Percentiles rank a stretch among this genome's conserved stretches.
phyloP scores from a whole-genome alignment of 2,888 invertebrate species.

The Hyles lineata region DNA sequence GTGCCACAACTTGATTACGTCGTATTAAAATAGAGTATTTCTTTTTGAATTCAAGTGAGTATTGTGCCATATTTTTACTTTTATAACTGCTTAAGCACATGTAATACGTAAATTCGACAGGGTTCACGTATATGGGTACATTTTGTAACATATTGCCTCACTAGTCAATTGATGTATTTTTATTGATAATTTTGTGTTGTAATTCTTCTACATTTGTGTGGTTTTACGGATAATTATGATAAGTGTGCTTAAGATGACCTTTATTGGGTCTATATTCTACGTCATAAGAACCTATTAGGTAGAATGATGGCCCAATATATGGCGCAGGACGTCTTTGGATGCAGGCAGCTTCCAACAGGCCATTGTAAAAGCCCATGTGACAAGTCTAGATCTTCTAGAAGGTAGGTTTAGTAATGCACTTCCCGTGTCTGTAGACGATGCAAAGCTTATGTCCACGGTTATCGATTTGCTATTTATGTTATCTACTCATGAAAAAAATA shows the following conservation, averaged over 20 bases:
- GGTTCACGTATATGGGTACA: constrained; percentile 46
- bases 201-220: constrained; percentile 37
- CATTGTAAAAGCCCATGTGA: too few species aligned
- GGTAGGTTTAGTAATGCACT: too few species aligned
- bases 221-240: neutral
- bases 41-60: constrained; percentile 25
- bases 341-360: too few species aligned
- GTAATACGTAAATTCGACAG: constrained; percentile 40
- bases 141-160: constrained; percentile 51
- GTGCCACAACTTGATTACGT: neutral
- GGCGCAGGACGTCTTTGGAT: too few species aligned
- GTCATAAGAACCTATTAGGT: too few species aligned
- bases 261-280: too few species aligned
- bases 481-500: too few species aligned
- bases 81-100: constrained; percentile 9
- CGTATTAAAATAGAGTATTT: constrained; percentile 10
- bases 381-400: too few species aligned
- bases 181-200: constrained; percentile 39
- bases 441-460: too few species aligned
- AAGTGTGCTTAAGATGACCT: neutral
- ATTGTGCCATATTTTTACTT: constrained; percentile 30
- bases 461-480: too few species aligned
- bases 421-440: too few species aligned
- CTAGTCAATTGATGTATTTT: constrained; percentile 64
- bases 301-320: too few species aligned